These are phyloP conservation scores for Homalodisca vitripennis DNA, from an alignment of 1,140 invertebrate genomes.

Conservation along the genomic window DNA sequence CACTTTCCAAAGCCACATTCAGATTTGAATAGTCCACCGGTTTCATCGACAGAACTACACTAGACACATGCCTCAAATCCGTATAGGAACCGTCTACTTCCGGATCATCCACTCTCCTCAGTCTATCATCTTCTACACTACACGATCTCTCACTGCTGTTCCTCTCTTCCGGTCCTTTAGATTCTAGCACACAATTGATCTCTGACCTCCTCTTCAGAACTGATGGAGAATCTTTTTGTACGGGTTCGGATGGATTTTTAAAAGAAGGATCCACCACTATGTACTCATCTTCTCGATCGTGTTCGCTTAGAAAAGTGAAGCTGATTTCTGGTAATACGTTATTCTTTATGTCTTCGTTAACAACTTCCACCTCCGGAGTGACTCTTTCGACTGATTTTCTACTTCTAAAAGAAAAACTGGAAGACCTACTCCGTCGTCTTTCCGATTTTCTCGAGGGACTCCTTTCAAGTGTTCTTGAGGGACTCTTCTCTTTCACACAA, in stretches of 20 bases:
- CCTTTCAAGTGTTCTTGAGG: not conserved
- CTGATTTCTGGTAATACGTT: conserved; percentile 17
- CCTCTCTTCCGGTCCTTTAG: not conserved
- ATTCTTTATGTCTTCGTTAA: not conserved
- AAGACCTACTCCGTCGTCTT: conserved; percentile 24
- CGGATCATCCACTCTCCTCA: conserved; percentile 3
- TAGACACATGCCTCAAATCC: conserved; percentile 23
- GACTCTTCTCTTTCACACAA: not conserved
- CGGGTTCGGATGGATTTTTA: not conserved
- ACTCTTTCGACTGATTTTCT: conserved; percentile 12
- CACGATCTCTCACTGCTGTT: not conserved
- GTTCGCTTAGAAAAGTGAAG: conserved; percentile 28
- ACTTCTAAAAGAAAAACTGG: conserved; percentile 30
- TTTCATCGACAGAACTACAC: conserved; percentile 25
- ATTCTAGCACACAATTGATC: not conserved
- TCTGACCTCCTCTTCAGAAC: conserved; percentile 8
- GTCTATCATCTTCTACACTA: conserved; percentile 5
- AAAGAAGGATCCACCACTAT: conserved; percentile 26
- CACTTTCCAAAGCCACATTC: not conserved
- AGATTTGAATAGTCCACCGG: conserved; percentile 11
- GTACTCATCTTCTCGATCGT: conserved; percentile 29
- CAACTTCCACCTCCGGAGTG: not conserved
- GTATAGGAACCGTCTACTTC: too few species aligned
- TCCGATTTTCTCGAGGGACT: conserved; percentile 7
- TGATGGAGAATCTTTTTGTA: not conserved